Evolutionary conservation across 2,888 invertebrate genomes (phyloP), one percentile per base, ranked within the genome.

Genomic region (Crematogaster levior): DNA sequence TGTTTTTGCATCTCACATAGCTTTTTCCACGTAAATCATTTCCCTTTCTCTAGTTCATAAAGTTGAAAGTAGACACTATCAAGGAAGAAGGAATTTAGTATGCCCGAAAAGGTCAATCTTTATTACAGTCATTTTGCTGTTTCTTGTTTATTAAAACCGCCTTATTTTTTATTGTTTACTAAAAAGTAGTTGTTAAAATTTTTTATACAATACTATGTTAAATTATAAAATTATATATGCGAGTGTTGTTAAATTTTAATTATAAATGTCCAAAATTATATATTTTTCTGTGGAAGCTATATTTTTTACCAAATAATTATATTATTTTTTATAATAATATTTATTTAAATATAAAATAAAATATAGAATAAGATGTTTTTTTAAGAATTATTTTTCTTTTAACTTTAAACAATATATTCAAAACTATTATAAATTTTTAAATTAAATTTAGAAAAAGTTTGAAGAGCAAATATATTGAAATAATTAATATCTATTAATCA

Each of bases 11-110:
- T 46, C 21, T 34, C 3, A 73, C 7, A 4, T 27, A 48, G 24
- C n/a, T 61, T 74, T 61, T 63, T 48, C 5, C 43, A 58, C 12
- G 34, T 37, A 48, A 74, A 61, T 74, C 74, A 74, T 53, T 74
- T 58, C 46, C 43, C 60, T 61, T 74, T 74, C 48, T 74, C 74
- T 24, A 15, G 18, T 60, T 46, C 1, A 60, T 5, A 21, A 43
- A 46, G 34, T 48, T 46, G 46, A 74, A 74, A 61, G 60, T 61
- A 74, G 73, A 48, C 21, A 27, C 24, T 37, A 58, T 73, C 30
- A 51, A 60, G 73, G n/a, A 60, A 15, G 21, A n/a, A 40, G 21
- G 43, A 30, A 46, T 34, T 43, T 60, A 51, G 15, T 10, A 24
- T 46, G 58, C 30, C 21, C 24, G 12, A 7, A 60, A 74, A 74